Conservation (phyloP, 2,797 vertebrate genomes). For the Graptemys geographica region DNA sequence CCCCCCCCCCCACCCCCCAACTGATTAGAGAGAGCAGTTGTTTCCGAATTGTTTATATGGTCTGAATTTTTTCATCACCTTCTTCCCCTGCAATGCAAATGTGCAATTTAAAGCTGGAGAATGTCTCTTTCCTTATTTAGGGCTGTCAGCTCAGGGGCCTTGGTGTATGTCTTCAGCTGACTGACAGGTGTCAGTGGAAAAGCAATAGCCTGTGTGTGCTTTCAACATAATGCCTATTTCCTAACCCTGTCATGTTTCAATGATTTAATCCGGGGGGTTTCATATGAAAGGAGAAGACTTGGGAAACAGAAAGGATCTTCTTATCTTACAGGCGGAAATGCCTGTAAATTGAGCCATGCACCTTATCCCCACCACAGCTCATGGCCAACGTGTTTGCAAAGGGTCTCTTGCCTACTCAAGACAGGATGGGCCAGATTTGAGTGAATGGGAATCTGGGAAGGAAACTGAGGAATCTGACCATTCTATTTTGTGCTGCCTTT, state of each 20-base stretch:
- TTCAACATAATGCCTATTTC: not conserved
- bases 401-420: not conserved
- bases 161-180: not conserved
- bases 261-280: constrained; percentile 7
- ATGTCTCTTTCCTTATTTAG: not conserved
- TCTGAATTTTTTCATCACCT: not conserved
- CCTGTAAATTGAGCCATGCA: fast-evolving
- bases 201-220: not conserved
- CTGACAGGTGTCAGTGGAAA: not conserved
- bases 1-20: not conserved
- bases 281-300: constrained; percentile 29
- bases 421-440: not conserved
- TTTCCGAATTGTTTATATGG: not conserved
- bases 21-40: not conserved
- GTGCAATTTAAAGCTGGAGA: not conserved
- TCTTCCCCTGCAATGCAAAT: not conserved
- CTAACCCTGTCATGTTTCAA: not conserved
- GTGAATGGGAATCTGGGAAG: not conserved
- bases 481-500: not conserved
- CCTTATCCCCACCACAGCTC: not conserved
- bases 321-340: not conserved
- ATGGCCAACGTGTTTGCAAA: not conserved
- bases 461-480: not conserved
- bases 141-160: not conserved
- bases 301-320: not conserved